phyloP scores from a whole-genome alignment of 2,797 vertebrate genomes.

The Myotis pilosus region DNA sequence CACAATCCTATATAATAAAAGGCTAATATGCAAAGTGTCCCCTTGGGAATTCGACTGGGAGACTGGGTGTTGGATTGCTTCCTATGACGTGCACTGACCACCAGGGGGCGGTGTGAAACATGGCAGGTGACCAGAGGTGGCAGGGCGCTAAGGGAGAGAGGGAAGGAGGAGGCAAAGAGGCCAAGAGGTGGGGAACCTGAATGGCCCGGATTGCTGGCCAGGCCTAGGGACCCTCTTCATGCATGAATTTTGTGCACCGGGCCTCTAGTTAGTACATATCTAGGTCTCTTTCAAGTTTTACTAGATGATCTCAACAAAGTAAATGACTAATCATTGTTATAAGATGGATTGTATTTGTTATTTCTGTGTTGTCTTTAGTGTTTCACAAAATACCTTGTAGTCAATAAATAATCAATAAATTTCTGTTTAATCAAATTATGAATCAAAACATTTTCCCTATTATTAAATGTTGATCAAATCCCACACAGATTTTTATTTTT shows the following conservation, averaged over 20 bases:
- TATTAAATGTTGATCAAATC: neutral
- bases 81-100: too few relatives aligned
- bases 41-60: too few relatives aligned
- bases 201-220: too few relatives aligned
- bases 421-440: neutral
- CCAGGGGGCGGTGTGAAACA: too few relatives aligned
- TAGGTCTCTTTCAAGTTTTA: conserved; percentile 1
- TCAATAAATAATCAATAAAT: neutral
- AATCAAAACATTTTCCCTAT: neutral
- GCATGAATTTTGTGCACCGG: too few relatives aligned
- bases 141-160: too few relatives aligned
- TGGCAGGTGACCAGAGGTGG: too few relatives aligned
- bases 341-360: neutral
- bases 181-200: too few relatives aligned
- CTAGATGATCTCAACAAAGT: neutral
- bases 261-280: too few relatives aligned
- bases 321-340: neutral
- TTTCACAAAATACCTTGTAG: neutral
- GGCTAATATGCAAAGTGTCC: too few relatives aligned
- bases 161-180: too few relatives aligned
- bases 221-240: too few relatives aligned
- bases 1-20: neutral
- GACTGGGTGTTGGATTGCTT: fast-evolving
- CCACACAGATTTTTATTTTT: neutral
- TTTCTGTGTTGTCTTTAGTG: neutral